Conservation (phyloP, 2,888 invertebrate species). For the Drosophila yooni region DNA sequence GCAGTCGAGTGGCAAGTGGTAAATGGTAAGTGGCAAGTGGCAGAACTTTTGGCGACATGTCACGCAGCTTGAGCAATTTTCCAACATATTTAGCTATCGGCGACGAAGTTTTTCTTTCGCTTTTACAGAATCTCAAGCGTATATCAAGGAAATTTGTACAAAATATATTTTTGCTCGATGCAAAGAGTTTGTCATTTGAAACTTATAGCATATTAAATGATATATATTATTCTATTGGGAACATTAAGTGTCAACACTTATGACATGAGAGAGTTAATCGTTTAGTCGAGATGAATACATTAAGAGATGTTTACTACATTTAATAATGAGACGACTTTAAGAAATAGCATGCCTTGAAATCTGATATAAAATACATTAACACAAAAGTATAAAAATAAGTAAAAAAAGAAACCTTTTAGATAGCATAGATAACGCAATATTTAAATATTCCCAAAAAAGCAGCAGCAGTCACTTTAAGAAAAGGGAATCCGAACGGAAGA, state of each 20-base stretch:
- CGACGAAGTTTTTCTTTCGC: slow-evolving; percentile 8
- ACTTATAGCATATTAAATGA: background rate
- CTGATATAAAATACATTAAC: slow-evolving; percentile 1
- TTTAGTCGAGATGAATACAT: background rate
- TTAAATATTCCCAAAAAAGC: slow-evolving; percentile 10
- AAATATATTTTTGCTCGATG: background rate
- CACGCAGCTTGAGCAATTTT: slow-evolving; percentile 61
- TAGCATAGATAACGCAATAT: background rate
- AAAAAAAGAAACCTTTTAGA: background rate
- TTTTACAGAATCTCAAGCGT: slow-evolving; percentile 10
- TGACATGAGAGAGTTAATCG: too few species aligned
- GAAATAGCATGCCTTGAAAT: background rate
- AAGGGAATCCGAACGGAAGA: slow-evolving; percentile 3
- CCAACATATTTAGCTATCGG: slow-evolving; percentile 39
- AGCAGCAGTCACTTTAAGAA: slow-evolving; percentile 34
- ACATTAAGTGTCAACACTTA: background rate
- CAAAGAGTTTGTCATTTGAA: background rate
- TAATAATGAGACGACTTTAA: background rate
- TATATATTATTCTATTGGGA: background rate
- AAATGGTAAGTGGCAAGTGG: slow-evolving; percentile 18
- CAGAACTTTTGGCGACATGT: slow-evolving; percentile 56
- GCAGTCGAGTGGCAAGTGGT: slow-evolving; percentile 17
- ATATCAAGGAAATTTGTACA: background rate
- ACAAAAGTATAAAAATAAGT: slow-evolving; percentile 16
- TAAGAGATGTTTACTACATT: background rate